These are phyloP conservation scores for Archips crataeganus DNA, from an alignment of 2,888 invertebrate species.

Conservation along the genomic window DNA sequence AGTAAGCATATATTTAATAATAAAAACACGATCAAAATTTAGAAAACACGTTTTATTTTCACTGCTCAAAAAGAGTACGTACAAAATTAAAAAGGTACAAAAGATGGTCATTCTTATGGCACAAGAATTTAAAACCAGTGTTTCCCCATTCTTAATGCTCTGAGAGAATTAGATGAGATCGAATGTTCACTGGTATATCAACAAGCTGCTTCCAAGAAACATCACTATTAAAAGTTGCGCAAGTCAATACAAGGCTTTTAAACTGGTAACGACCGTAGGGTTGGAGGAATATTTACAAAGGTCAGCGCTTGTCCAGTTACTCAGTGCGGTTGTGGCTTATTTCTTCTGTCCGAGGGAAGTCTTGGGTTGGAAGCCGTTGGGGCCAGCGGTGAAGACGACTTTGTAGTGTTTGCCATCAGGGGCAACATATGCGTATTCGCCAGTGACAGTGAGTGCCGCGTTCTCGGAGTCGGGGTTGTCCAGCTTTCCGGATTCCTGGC, in stretches of 20 bases:
- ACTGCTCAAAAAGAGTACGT: slow-evolving; percentile 42
- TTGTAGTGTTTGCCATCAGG: slow-evolving; percentile 88
- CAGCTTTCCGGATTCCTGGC: slow-evolving; percentile 87
- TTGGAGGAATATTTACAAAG: slow-evolving; percentile 36
- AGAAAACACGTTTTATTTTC: slow-evolving; percentile 47
- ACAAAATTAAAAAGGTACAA: slow-evolving; percentile 67
- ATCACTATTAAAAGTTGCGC: slow-evolving; percentile 12
- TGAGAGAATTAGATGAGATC: slow-evolving; percentile 60
- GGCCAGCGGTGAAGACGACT: slow-evolving; percentile 87
- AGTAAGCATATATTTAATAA: too few relatives aligned
- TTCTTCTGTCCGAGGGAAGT: slow-evolving; percentile 80
- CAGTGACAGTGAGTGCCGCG: slow-evolving; percentile 87
- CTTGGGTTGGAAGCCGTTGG: slow-evolving; percentile 87
- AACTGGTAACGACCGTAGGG: slow-evolving; percentile 18
- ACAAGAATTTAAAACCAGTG: slow-evolving; percentile 69
- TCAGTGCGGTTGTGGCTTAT: slow-evolving; percentile 43
- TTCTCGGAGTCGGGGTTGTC: slow-evolving; percentile 88
- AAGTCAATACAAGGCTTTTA: neutral
- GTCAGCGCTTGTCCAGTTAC: slow-evolving; percentile 20
- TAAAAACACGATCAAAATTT: slow-evolving; percentile 15
- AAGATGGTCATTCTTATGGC: slow-evolving; percentile 68
- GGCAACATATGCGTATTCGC: slow-evolving; percentile 87
- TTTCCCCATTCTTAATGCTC: slow-evolving; percentile 55
- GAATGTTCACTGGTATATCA: slow-evolving; percentile 47
- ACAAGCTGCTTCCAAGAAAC: slow-evolving; percentile 1